Evolutionary conservation across 2,797 vertebrate genomes (phyloP).

Genomic region (Austrolebias charrua): DNA sequence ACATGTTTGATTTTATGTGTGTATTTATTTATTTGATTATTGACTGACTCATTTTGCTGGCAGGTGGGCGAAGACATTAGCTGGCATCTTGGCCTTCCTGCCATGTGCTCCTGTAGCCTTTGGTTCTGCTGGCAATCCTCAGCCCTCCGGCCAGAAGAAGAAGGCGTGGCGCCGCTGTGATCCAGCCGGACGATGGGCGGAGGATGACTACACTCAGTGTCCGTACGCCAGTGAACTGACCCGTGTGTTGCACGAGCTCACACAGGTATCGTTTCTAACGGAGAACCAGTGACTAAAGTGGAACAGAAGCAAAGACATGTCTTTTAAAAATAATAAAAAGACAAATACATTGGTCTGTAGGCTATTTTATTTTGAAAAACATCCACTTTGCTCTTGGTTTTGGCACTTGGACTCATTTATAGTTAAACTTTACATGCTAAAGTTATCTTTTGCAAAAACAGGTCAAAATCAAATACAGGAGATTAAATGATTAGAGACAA

Average conservation of each 20-base stretch:
- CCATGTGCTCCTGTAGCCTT: constrained; percentile 80
- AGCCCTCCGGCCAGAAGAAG: constrained; percentile 65
- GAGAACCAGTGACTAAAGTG: not conserved
- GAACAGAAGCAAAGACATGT: too few relatives aligned
- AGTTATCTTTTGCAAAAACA: too few relatives aligned
- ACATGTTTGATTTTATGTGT: not conserved
- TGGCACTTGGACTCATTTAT: too few relatives aligned
- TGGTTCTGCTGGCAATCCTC: constrained; percentile 56
- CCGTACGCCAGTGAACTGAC: constrained; percentile 87
- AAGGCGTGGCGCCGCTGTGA: constrained; percentile 90
- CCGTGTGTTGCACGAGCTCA: constrained; percentile 86
- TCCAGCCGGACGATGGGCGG: constrained; percentile 83
- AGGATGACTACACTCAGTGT: constrained; percentile 89
- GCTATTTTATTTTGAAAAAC: too few relatives aligned
- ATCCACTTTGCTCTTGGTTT: too few relatives aligned
- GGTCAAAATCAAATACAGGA: too few relatives aligned
- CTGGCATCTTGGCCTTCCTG: constrained; percentile 85
- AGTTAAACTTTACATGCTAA: too few relatives aligned
- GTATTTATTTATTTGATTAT: not conserved
- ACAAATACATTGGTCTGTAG: too few relatives aligned
- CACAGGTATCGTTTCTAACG: constrained; percentile 77
- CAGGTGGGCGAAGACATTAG: constrained; percentile 91
- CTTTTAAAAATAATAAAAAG: too few relatives aligned
- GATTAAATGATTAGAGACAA: too few relatives aligned
- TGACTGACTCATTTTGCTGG: not conserved